phyloP scores from a whole-genome alignment of 1,140 invertebrate genomes.

The Saccostrea cuccullata region DNA sequence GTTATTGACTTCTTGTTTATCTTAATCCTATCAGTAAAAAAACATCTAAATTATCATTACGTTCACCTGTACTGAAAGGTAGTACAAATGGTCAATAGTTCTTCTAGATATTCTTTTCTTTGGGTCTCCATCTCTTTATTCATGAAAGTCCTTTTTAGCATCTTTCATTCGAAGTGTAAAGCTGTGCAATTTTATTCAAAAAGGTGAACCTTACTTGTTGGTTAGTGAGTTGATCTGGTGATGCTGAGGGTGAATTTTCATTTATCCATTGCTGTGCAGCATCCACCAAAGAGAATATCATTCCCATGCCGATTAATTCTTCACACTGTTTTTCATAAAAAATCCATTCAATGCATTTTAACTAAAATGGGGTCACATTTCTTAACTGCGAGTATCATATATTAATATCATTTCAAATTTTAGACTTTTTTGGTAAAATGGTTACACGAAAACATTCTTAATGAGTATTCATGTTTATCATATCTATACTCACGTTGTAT shows the following conservation, averaged over 20 bases:
- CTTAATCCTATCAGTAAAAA: constrained; percentile 7
- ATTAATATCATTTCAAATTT: too few species aligned
- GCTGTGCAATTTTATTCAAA: neutral
- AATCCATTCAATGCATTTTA: neutral
- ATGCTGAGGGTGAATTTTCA: constrained; percentile 42
- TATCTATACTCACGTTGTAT: neutral
- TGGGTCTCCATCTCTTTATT: too few species aligned
- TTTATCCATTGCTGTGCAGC: constrained; percentile 62
- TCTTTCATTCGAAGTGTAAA: too few species aligned
- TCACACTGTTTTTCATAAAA: constrained; percentile 48
- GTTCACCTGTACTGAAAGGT: too few species aligned
- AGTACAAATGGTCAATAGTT: too few species aligned
- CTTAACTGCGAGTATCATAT: too few species aligned
- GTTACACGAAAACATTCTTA: too few species aligned
- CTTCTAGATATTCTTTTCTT: too few species aligned
- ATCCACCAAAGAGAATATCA: constrained; percentile 62
- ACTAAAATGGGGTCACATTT: too few species aligned
- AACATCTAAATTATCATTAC: too few species aligned
- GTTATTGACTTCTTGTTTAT: constrained; percentile 21
- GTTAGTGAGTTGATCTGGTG: neutral
- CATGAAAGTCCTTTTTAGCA: too few species aligned
- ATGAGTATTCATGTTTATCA: neutral
- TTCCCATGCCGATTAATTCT: constrained; percentile 60
- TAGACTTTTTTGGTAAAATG: too few species aligned
- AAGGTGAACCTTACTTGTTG: neutral